phyloP scores from a whole-genome alignment of 2,797 vertebrate species.

The Acipenser oxyrinchus region DNA sequence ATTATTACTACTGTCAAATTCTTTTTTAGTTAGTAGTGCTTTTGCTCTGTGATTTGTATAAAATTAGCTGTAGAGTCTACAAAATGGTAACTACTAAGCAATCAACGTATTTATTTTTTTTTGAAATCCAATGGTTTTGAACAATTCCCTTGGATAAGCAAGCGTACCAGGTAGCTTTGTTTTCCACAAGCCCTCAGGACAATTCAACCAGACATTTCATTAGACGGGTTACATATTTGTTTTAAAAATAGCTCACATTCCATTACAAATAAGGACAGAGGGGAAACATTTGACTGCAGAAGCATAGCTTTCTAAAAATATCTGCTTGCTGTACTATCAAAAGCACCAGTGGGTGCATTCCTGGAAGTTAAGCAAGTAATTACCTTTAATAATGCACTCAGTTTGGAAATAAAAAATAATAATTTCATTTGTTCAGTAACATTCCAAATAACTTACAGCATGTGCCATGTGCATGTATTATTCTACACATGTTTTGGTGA shows the following conservation, averaged over 20 bases:
- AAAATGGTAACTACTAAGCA: too few species aligned
- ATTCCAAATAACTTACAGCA: neutral
- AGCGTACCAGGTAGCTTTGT: too few species aligned
- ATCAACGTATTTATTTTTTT: too few species aligned
- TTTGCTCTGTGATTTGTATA: too few species aligned
- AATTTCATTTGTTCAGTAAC: constrained; percentile 1
- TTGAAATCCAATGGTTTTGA: too few species aligned
- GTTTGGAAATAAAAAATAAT: constrained; percentile 9
- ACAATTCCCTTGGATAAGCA: too few species aligned
- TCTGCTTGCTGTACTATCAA: constrained; percentile 8
- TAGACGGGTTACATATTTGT: constrained; percentile 18
- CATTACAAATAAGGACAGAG: constrained; percentile 31
- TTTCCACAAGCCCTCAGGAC: too few species aligned
- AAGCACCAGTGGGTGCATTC: constrained; percentile 8
- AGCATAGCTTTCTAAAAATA: constrained; percentile 28
- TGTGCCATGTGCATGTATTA: too few species aligned
- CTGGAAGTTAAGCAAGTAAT: constrained; percentile 9
- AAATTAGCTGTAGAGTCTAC: too few species aligned
- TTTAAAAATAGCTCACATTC: constrained; percentile 27
- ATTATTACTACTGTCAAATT: too few species aligned
- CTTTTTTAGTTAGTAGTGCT: too few species aligned
- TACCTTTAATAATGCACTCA: constrained; percentile 2
- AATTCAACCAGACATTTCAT: constrained; percentile 2
- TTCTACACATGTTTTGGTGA: too few species aligned
- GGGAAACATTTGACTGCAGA: neutral